Base-by-base conservation (phyloP, 2,797 vertebrate genomes). In the Helicolenus hilgendorfi region DNA sequence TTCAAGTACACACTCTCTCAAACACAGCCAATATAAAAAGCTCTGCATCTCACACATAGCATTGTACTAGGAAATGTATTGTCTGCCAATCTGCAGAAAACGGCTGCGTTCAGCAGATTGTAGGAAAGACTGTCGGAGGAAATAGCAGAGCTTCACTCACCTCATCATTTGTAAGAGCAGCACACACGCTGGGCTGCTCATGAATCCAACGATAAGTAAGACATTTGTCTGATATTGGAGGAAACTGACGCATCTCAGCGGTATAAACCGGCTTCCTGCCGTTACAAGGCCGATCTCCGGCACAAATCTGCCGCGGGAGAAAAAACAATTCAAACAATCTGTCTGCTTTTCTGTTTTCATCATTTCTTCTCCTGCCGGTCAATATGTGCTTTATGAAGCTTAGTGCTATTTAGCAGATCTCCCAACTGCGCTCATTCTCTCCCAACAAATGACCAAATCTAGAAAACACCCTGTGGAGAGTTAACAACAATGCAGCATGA, bases 161-260 rank as follows among this genome's bases (percentile, higher is more conserved):
- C 83, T 89, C 65, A 29, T 86, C 29, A 80, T 76, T 79, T 85
- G 41, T 79, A 62, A 85, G 69, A 87, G 81, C 0, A 31, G 80
- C 33, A 55, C 82, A 86, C 91, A 92, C 31, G 79, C 87, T 85
- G 85, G 5, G 88, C 78, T 69, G 55, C 84, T 86, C 35, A 73
- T 60, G 67, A 75, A 77, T 87, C 89, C 70, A 78, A 70, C 31
- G 63, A 86, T 68, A 87, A 88, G 64, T 65, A 53, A 84, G 60
- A 84, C 65, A 68, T 89, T 90, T 88, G 77, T 88, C 53, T 89
- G 75, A 86, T 93, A 89, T 81, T 64, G 78, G 69, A 81, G 82
- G n/a, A 88, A 86, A 90, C 77, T 73, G 76, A 91, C 76, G 63
- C 1, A 4, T 69, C 84, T 83, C 79, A 76, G 58, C 59, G 71